A percentile compares a stretch with the other conserved stretches of the same genome.
These are phyloP conservation scores for Melitaea cinxia DNA, from an alignment of 1,140 invertebrate genomes.

Conservation along the genomic window DNA sequence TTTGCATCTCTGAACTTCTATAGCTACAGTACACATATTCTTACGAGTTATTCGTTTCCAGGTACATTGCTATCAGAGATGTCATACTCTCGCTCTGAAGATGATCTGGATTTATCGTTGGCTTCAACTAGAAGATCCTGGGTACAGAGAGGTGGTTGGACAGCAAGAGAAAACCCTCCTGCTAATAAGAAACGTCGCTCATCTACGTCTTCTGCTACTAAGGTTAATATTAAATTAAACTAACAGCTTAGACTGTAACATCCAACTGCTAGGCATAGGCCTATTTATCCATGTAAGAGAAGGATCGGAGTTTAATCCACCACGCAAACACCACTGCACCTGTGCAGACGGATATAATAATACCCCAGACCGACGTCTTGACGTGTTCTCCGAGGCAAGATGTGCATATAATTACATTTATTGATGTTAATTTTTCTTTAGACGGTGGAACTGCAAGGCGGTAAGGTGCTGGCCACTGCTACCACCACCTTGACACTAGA, in stretches of 20 bases:
- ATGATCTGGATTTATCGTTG: slow-evolving; percentile 88
- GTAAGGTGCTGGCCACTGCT: slow-evolving; percentile 73
- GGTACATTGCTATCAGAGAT: slow-evolving; percentile 89
- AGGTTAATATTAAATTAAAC: slow-evolving; percentile 46
- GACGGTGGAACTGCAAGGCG: slow-evolving; percentile 72
- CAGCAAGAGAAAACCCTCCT: slow-evolving; percentile 68
- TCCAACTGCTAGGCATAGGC: no score
- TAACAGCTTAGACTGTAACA: no score
- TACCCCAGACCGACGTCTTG: no score
- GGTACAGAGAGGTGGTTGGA: slow-evolving; percentile 84
- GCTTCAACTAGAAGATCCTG: slow-evolving; percentile 84
- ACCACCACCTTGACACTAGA: slow-evolving; percentile 72
- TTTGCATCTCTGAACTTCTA: no score
- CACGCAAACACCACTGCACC: no score
- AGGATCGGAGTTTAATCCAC: no score
- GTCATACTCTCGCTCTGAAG: slow-evolving; percentile 93
- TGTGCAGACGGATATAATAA: no score
- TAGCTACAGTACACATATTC: no score
- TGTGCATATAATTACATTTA: no score
- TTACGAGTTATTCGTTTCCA: slow-evolving; percentile 41
- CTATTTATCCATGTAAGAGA: no score
- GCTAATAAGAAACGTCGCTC: slow-evolving; percentile 64
- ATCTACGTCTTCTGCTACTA: slow-evolving; percentile 67
- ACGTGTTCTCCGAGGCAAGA: no score
- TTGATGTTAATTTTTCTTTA: slow-evolving; percentile 38